Conservation (phyloP, 2,888 invertebrate genomes). For the Machimus atricapillus region DNA sequence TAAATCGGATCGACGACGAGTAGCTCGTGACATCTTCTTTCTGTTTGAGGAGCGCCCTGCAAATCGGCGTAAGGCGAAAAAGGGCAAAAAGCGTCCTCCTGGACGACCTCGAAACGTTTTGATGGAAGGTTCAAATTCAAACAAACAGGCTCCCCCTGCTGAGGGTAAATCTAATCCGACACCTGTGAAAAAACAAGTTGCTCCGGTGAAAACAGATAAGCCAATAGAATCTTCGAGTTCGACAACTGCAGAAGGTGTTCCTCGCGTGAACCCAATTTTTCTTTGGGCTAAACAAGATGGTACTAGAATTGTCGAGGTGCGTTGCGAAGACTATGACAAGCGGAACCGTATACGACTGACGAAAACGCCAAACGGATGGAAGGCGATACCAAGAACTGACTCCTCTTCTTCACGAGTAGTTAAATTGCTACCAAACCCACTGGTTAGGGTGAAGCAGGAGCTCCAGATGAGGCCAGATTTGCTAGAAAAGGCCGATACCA, state of each 20-base stretch:
- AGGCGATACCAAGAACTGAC: slow-evolving; percentile 81
- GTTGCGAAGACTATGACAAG: slow-evolving; percentile 87
- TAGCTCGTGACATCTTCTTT: slow-evolving; percentile 60
- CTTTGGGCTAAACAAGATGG: slow-evolving; percentile 84
- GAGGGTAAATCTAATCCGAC: not conserved
- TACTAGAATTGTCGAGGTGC: slow-evolving; percentile 81
- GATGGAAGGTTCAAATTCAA: not conserved
- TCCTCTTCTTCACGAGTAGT: slow-evolving; percentile 57
- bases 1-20: slow-evolving; percentile 60
- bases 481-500: slow-evolving; percentile 18
- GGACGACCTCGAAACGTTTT: slow-evolving; percentile 53
- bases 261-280: slow-evolving; percentile 82
- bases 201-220: slow-evolving; percentile 14
- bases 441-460: slow-evolving; percentile 61
- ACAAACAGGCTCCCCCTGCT: not conserved
- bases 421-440: slow-evolving; percentile 60
- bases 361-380: slow-evolving; percentile 83
- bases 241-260: slow-evolving; percentile 49
- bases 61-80: not conserved
- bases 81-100: slow-evolving; percentile 51
- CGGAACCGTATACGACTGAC: slow-evolving; percentile 83
- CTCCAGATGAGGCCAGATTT: slow-evolving; percentile 42
- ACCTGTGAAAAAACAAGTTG: not conserved
- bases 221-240: not conserved
- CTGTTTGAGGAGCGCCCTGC: slow-evolving; percentile 58